Evolutionary conservation across 1,140 invertebrate species (phyloP).

Genomic region (Atopsyche davidsoni): DNA sequence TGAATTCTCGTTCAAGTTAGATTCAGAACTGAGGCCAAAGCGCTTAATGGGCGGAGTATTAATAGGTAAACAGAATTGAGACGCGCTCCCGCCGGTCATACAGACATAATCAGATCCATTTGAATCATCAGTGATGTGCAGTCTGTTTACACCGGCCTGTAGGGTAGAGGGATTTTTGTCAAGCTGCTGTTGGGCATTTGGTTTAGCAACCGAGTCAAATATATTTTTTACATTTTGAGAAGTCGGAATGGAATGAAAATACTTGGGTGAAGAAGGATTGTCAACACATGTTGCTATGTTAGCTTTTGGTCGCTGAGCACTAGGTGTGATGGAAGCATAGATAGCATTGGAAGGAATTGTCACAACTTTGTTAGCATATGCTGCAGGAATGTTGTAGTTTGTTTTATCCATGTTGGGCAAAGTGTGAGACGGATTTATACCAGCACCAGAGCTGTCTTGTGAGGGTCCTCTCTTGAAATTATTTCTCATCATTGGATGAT

Average conservation of each 20-base stretch:
- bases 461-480: conserved; percentile 39
- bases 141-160: conserved; percentile 34
- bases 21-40: background rate
- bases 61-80: conserved; percentile 24
- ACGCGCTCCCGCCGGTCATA: conserved; percentile 57
- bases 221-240: conserved; percentile 21
- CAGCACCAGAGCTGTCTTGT: too few relatives aligned
- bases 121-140: conserved; percentile 53
- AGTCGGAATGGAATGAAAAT: conserved; percentile 42
- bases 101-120: conserved; percentile 66
- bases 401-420: conserved; percentile 35
- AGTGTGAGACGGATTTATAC: conserved; percentile 34
- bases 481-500: conserved; percentile 41
- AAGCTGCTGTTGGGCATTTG: conserved; percentile 36
- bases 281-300: conserved; percentile 47
- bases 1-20: conserved; percentile 29
- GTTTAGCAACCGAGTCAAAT: conserved; percentile 33
- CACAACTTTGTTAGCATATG: conserved; percentile 42
- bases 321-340: conserved; percentile 48
- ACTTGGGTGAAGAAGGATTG: conserved; percentile 40
- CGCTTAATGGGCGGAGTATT: conserved; percentile 32
- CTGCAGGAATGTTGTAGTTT: conserved; percentile 38
- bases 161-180: conserved; percentile 33
- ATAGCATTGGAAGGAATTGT: conserved; percentile 46
- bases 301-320: conserved; percentile 48